Conservation (phyloP, 2,888 invertebrate species). For the Athalia circularis region DNA sequence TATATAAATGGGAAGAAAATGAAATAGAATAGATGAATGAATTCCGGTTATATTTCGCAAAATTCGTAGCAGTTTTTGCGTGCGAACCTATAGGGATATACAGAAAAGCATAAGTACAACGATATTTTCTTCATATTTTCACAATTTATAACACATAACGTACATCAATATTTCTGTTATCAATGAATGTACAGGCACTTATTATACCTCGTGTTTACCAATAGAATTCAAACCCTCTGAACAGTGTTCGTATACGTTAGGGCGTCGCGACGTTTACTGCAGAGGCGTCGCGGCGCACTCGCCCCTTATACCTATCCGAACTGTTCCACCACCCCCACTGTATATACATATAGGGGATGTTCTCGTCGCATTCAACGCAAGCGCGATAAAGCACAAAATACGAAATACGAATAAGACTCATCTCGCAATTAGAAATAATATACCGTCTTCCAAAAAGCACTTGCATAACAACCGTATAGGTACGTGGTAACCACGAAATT, state of each 20-base stretch:
- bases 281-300: constrained; percentile 71
- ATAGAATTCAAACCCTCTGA: background rate
- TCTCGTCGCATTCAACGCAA: constrained; percentile 57
- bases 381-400: constrained; percentile 50
- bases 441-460: too few species aligned
- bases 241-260: constrained; percentile 34
- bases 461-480: constrained; percentile 21
- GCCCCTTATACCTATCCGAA: constrained; percentile 67
- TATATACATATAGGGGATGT: constrained; percentile 43
- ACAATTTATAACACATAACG: too few species aligned
- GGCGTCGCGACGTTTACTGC: constrained; percentile 72
- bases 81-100: too few species aligned
- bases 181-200: too few species aligned
- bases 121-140: too few species aligned
- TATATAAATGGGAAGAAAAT: too few species aligned
- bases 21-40: too few species aligned
- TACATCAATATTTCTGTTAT: too few species aligned
- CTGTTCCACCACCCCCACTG: constrained; percentile 4
- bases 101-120: too few species aligned
- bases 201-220: background rate
- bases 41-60: too few species aligned
- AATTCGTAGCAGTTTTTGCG: too few species aligned
- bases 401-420: constrained; percentile 44
- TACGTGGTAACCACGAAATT: too few species aligned
- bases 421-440: constrained; percentile 47